Base-by-base conservation (phyloP, 2,113 vertebrate species). In the Nyctibius bracteatus region DNA sequence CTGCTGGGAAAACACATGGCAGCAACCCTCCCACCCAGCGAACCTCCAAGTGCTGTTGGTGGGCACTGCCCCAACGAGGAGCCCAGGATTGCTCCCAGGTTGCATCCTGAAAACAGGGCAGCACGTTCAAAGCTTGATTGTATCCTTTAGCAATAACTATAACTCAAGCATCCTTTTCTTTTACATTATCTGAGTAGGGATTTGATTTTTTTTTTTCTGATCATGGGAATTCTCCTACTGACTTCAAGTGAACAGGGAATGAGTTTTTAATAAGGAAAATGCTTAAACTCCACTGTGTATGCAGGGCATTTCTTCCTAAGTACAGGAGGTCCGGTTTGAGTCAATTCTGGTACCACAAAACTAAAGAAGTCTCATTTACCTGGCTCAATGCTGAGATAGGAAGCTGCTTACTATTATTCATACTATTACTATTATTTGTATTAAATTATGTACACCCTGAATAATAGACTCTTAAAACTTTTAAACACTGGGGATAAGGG, bases 401-500 rank as follows among this genome's bases (percentile, higher is more conserved):
- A 88, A 81, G 16, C 14, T 74, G 80, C 22, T 70, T 55, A 43
- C n/a, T 7, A 12, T 49, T 80, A 63, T 15, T 83, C 31, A 6
- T 63, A 22, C 21, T 59, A 65, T 47, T 68, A 25, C 28, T 63
- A 28, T n/a, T 54, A 83, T 83, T 93, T 51, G 8, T 74, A 72
- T 63, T 80, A 72, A 90, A 82, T 68, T 27, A 74, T 39, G 19
- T 39, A 81, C 81, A 47, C 6, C 21, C 33, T 63, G 37, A 94
- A 74, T 41, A 90, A 83, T 2, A 71, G 28, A 55, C 55, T 77
- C 68, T n/a, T 58, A 46, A 57, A 30, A 59, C 30, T 51, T 90
- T 68, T 59, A 81, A 81, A 52, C 10, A 35, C 6, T 0, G 0
- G 13, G 37, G 8, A 54, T 44, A 78, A 62, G 16, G n/a, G 12